Evolutionary conservation across 2,113 vertebrate species (phyloP).

Genomic region (Labeo rohita): DNA sequence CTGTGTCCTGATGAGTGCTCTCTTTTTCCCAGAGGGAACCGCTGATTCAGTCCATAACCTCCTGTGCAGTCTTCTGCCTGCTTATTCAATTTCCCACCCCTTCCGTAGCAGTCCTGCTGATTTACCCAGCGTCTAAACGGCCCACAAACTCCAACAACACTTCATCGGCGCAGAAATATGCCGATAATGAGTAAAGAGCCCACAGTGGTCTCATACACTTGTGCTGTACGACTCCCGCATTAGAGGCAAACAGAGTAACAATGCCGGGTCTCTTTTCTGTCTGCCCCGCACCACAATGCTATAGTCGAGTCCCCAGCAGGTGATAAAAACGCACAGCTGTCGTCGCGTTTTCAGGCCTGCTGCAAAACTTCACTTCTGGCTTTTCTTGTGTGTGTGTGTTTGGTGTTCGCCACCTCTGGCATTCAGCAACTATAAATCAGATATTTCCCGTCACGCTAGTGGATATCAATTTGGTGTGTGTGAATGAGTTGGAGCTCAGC

Average conservation of each 20-base stretch:
- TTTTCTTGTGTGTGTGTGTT: constrained; percentile 6
- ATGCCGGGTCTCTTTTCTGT: constrained; percentile 49
- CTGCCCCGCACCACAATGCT: constrained; percentile 34
- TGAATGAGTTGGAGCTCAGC: constrained; percentile 24
- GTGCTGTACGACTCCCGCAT: constrained; percentile 45
- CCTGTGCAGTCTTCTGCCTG: constrained; percentile 1
- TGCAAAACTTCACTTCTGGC: constrained; percentile 52
- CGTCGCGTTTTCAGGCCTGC: constrained; percentile 46
- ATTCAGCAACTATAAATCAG: constrained; percentile 44
- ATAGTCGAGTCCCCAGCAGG: constrained; percentile 46
- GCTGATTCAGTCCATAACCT: constrained; percentile 20
- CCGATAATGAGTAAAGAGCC: constrained; percentile 53
- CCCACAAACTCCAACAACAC: constrained; percentile 60
- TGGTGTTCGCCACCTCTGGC: constrained; percentile 26
- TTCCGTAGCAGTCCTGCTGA: neutral
- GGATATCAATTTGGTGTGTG: constrained; percentile 34
- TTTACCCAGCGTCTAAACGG: constrained; percentile 57
- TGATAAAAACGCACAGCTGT: constrained; percentile 65
- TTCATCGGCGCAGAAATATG: constrained; percentile 58
- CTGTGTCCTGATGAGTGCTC: constrained; percentile 11
- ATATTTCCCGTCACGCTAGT: constrained; percentile 48
- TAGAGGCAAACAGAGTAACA: constrained; percentile 34
- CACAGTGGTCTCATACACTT: constrained; percentile 1
- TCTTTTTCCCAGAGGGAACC: neutral
- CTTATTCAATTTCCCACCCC: constrained; percentile 29